Evolutionary conservation across 2,888 invertebrate genomes (phyloP), one percentile per base, ranked within the genome.

Genomic region (Cybosia mesomella): DNA sequence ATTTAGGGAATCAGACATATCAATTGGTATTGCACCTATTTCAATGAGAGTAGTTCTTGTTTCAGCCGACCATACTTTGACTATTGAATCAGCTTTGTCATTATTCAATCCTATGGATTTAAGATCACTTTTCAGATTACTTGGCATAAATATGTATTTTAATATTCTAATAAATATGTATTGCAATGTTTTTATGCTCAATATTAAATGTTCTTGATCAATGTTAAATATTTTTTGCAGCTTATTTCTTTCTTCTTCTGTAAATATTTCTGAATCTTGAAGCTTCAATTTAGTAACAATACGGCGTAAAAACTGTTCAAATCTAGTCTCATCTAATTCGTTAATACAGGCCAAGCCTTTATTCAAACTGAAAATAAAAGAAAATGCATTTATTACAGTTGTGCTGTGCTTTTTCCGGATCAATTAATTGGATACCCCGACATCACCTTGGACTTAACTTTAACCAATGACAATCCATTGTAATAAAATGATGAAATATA

Each of bases 111-210:
- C 94, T 61, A 92, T 73, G 36, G 71, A 70, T 68, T 82, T 85
- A 10, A 95, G 82, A 83, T 94, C 92, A 73, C 73, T 85, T 81
- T 91, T 93, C 39, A 95, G 84, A 81, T 91, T 80, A n/a, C 75
- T 66, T 21, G 95, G 94, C 92, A 93, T 93, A 73, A 94, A 92
- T 65, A 95, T 91, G 74, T 84, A 94, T 75, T 92, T 95, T 2
- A 91, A 70, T 73, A 92, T 83, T 77, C 88, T 89, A 81, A 91
- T 94, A 57, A 89, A 89, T 66, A 94, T 75, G 77, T 91, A 94
- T 34, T 91, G 80, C 55, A 92, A 78, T 53, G 92, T 90, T 87
- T 92, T 94, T 10, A 94, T 89, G 21, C 87, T 85, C 65, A 94
- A 68, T 1, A 84, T 71, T 64, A 94, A 82, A 63, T 77, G 85